Conservation (phyloP, 2,113 vertebrate species). For the Leucoraja erinaceus region DNA sequence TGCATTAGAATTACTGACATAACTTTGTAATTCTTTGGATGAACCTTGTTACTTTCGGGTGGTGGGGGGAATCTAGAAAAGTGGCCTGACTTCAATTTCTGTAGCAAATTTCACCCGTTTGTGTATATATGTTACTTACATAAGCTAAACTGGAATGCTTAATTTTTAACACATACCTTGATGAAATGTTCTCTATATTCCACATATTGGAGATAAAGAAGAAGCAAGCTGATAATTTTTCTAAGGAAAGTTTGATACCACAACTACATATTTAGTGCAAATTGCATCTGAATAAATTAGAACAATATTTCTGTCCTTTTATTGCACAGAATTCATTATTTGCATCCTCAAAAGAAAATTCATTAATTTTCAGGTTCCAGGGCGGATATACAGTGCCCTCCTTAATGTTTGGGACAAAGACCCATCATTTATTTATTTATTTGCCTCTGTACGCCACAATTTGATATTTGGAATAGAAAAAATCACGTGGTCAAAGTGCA, state of each 20-base stretch:
- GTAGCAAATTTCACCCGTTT: background rate
- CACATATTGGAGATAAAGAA: background rate
- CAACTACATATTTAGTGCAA: background rate
- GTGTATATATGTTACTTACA: background rate
- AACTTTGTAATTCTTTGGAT: slow-evolving; percentile 9
- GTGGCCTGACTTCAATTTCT: background rate
- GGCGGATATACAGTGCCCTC: too few species aligned
- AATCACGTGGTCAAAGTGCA: too few species aligned
- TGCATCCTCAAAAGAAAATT: background rate
- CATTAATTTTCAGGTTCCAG: background rate
- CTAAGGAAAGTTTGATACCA: background rate
- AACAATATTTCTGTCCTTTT: background rate
- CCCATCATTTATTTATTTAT: too few species aligned
- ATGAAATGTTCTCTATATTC: background rate
- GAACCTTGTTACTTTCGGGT: background rate
- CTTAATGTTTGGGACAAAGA: too few species aligned
- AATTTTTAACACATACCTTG: background rate
- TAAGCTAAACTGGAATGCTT: background rate
- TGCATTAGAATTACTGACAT: background rate
- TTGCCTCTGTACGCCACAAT: too few species aligned
- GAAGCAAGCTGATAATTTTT: background rate
- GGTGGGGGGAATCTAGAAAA: background rate
- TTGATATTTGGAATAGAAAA: too few species aligned
- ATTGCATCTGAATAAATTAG: background rate
- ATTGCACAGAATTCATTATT: too few species aligned